phyloP scores from a whole-genome alignment of 2,113 vertebrate species.

The Labeo catla region DNA sequence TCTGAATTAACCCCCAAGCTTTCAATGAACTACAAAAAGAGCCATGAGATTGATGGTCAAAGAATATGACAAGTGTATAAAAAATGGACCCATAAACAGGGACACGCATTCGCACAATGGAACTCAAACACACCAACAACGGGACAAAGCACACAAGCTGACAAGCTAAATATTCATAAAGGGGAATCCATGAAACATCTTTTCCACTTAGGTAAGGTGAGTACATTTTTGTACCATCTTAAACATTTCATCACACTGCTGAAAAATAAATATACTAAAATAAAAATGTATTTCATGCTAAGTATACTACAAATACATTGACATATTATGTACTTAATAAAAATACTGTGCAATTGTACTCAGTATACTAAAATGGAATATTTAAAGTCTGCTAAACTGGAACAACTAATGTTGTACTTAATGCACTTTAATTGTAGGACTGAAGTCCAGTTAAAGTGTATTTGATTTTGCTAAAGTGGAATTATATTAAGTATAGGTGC shows the following conservation, averaged over 20 bases:
- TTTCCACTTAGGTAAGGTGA: background rate
- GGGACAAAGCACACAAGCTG: slow-evolving; percentile 39
- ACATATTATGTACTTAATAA: too few species aligned
- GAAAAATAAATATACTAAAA: too few species aligned
- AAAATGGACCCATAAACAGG: slow-evolving; percentile 62
- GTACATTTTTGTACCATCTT: background rate
- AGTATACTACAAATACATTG: too few species aligned
- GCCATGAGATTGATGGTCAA: slow-evolving; percentile 75
- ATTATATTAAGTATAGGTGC: too few species aligned
- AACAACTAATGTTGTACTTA: too few species aligned
- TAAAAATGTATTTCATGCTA: too few species aligned
- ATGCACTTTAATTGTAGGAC: too few species aligned
- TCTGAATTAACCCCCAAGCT: slow-evolving; percentile 79
- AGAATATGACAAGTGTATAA: slow-evolving; percentile 72
- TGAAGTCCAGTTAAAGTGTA: too few species aligned
- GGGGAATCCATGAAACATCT: background rate
- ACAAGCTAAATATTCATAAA: slow-evolving; percentile 33
- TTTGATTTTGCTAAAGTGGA: too few species aligned
- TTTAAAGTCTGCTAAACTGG: too few species aligned
- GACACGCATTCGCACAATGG: slow-evolving; percentile 63
- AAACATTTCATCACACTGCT: background rate
- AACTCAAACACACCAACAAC: slow-evolving; percentile 65
- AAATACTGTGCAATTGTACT: too few species aligned
- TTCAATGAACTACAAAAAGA: slow-evolving; percentile 75
- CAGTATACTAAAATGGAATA: too few species aligned